Percentiles rank a stretch among this genome's conserved stretches.
phyloP scores from a whole-genome alignment of 2,888 invertebrate species.

The Cheilosia vulpina region DNA sequence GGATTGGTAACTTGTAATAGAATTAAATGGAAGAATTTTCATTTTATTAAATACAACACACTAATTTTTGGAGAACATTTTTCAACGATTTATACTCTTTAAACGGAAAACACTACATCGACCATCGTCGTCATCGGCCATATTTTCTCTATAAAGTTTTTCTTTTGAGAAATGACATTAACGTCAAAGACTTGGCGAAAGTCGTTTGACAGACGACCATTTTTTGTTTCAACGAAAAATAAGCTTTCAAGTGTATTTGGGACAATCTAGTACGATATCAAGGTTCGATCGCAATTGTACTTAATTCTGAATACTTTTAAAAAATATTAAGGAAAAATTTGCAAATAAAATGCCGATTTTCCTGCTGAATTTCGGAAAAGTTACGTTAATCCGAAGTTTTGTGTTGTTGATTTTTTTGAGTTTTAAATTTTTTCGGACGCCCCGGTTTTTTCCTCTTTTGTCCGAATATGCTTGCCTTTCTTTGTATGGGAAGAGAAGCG shows the following conservation, averaged over 20 bases:
- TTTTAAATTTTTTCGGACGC: too few species aligned
- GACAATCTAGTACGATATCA: background rate
- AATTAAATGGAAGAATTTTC: constrained; percentile 52
- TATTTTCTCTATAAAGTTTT: constrained; percentile 68
- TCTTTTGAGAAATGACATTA: constrained; percentile 36
- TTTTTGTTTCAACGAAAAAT: constrained; percentile 10
- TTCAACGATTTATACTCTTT: background rate
- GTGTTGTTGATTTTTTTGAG: too few species aligned
- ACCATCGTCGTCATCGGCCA: constrained; percentile 53
- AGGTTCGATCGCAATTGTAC: constrained; percentile 17
- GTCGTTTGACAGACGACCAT: background rate
- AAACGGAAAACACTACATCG: constrained; percentile 38
- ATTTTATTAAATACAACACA: constrained; percentile 23
- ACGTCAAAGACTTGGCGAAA: constrained; percentile 39
- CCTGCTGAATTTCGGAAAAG: too few species aligned
- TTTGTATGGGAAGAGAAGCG: too few species aligned
- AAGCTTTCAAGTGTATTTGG: background rate
- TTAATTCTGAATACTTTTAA: too few species aligned
- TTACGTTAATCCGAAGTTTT: too few species aligned
- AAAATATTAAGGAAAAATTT: too few species aligned
- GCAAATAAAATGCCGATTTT: too few species aligned
- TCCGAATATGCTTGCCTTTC: too few species aligned
- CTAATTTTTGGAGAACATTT: constrained; percentile 27
- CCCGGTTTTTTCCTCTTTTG: too few species aligned
- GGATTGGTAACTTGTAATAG: constrained; percentile 13